Evolutionary conservation across 2,113 vertebrate species (phyloP).

Genomic region (Pantherophis guttatus): DNA sequence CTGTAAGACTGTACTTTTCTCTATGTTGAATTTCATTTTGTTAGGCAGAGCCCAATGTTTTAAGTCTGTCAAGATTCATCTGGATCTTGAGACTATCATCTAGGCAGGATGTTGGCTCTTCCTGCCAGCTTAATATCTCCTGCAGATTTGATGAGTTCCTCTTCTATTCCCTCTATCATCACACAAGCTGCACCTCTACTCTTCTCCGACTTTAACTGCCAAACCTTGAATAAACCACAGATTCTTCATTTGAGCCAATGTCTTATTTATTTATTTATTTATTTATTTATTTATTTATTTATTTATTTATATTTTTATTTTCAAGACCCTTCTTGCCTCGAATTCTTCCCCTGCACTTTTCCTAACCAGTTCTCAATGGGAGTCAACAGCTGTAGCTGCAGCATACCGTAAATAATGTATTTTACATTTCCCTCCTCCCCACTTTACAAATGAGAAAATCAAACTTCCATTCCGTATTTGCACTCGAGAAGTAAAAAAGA

Average conservation of each 20-base stretch:
- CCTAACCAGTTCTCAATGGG: background rate
- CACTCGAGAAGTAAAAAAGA: conserved; percentile 39
- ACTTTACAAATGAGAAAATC: conserved; percentile 10
- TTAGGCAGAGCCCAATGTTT: too few species aligned
- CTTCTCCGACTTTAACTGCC: background rate
- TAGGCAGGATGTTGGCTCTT: too few species aligned
- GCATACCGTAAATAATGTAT: conserved; percentile 35
- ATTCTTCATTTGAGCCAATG: background rate
- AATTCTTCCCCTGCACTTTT: background rate
- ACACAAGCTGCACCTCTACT: background rate
- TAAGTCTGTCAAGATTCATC: too few species aligned
- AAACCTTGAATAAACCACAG: background rate
- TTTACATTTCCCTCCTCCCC: conserved; percentile 3
- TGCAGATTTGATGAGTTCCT: too few species aligned
- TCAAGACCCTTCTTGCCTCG: background rate
- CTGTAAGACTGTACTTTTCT: too few species aligned
- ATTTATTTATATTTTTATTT: too few species aligned
- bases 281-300: too few species aligned
- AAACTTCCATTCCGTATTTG: conserved; percentile 21
- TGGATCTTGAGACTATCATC: too few species aligned
- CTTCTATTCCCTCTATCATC: too few species aligned
- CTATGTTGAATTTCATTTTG: too few species aligned
- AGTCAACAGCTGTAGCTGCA: background rate
- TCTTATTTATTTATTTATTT: too few species aligned
- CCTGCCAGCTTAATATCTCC: too few species aligned